Evolutionary conservation across 2,113 vertebrate species (phyloP), one percentile per base, ranked within the genome.

Genomic region (Origma solitaria): DNA sequence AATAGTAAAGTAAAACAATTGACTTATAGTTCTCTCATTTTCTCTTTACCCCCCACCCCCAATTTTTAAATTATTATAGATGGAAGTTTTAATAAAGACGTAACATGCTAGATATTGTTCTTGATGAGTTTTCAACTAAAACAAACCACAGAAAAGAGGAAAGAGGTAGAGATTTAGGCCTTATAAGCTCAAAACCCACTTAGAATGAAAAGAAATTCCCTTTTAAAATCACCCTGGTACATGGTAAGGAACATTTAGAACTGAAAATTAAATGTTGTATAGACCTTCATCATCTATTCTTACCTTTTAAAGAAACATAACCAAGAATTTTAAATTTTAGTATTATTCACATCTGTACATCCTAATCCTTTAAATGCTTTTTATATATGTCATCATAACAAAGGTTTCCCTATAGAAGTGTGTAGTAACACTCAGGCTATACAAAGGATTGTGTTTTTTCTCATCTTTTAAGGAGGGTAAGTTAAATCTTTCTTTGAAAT

Each of bases 21-120:
- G 15, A 47, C 5, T 33, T 79, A 35, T 4, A 57, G 31, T 47
- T 68, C 22, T 58, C 15, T 40, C 4, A 22, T 51, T 79, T 64
- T 56, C 50, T 10, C 30, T 9, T 24, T 3, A 1, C 11, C 1
- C 1, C 1, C 3, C 33, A 28, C 47, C 47, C 47, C 21, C 21
- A 37, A 11, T 6, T 45, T 47, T 22, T 10, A 60, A 64, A 49
- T 65, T 4, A 12, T 31, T 81, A 18, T 21, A 49, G 7, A 42
- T 30, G 57, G 60, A 54, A 33, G 0, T 2, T 5, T 11, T 60
- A 22, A 13, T 21, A 57, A 90, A 70, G 13, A 66, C 14, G 49
- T 33, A 4, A 33, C 9, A 38, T 51, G 30, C 2, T 54, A 37
- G 6, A 45, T 65, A 71, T 71, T 79, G 42, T 19, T 72, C 9